These are phyloP conservation scores for Rhabditoides inermis DNA, from an alignment of 2,888 invertebrate species.

Conservation along the genomic window DNA sequence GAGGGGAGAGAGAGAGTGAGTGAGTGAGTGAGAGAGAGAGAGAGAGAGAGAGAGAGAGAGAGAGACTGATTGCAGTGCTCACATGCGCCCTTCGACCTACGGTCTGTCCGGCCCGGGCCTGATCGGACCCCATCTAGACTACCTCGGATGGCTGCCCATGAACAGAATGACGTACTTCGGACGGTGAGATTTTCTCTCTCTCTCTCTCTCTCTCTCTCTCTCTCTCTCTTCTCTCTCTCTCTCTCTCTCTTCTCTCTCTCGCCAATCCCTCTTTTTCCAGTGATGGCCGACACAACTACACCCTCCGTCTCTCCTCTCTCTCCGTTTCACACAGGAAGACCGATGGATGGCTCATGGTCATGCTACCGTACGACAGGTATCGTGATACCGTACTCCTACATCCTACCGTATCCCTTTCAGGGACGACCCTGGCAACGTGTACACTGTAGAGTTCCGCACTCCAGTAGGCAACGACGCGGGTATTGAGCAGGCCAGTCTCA, in stretches of 20 bases:
- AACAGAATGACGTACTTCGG: slow-evolving; percentile 46
- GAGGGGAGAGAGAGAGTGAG: slow-evolving; percentile 12
- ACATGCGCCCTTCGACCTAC: slow-evolving; percentile 33
- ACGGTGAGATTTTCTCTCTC: no score
- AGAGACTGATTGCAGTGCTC: slow-evolving; percentile 7
- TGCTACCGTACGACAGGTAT: slow-evolving; percentile 34
- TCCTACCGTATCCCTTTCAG: slow-evolving; percentile 16
- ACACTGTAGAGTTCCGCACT: slow-evolving; percentile 45
- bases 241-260: not conserved
- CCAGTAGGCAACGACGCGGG: slow-evolving; percentile 35
- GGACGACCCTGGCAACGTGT: slow-evolving; percentile 43
- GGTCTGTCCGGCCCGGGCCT: slow-evolving; percentile 44
- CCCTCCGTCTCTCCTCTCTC: slow-evolving; percentile 36
- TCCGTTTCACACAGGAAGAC: slow-evolving; percentile 35
- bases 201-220: not conserved
- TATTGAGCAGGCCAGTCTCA: slow-evolving; percentile 25
- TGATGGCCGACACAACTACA: slow-evolving; percentile 41
- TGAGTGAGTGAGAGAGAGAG: not conserved
- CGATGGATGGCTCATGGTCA: slow-evolving; percentile 39
- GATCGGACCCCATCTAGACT: slow-evolving; percentile 49
- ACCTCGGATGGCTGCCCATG: slow-evolving; percentile 49
- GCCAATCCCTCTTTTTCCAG: slow-evolving; percentile 10
- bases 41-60: slow-evolving; percentile 2
- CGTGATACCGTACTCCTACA: slow-evolving; percentile 1
- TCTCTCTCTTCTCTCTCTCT: not conserved